phyloP scores from a whole-genome alignment of 2,888 invertebrate species.

The Hirtodrosophila cameraria region DNA sequence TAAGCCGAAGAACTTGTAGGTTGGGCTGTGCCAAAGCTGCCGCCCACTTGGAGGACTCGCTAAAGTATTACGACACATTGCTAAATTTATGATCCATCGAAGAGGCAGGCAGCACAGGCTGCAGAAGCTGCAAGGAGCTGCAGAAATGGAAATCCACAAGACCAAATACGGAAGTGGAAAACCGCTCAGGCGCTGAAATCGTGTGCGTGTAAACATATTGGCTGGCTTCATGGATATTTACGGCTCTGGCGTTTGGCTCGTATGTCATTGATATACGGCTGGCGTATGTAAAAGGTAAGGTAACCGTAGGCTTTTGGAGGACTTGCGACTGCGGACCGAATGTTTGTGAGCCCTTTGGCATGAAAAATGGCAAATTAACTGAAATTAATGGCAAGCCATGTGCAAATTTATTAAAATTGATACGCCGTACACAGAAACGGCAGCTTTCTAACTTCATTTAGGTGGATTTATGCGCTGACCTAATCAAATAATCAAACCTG shows the following conservation, averaged over 20 bases:
- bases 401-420: slow-evolving; percentile 77
- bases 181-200: slow-evolving; percentile 60
- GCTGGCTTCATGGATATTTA: slow-evolving; percentile 70
- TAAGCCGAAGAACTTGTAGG: slow-evolving; percentile 72
- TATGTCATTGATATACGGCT: slow-evolving; percentile 76
- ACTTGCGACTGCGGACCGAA: slow-evolving; percentile 22
- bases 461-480: slow-evolving; percentile 60
- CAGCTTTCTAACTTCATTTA: slow-evolving; percentile 72
- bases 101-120: no score
- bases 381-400: slow-evolving; percentile 73
- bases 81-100: slow-evolving; percentile 76
- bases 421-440: slow-evolving; percentile 52
- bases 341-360: slow-evolving; percentile 63
- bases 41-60: slow-evolving; percentile 21
- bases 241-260: slow-evolving; percentile 47
- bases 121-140: no score
- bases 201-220: slow-evolving; percentile 78
- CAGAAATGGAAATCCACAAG: slow-evolving; percentile 33
- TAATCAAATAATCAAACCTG: slow-evolving; percentile 58
- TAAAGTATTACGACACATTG: slow-evolving; percentile 66
- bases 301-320: slow-evolving; percentile 23
- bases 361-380: slow-evolving; percentile 78
- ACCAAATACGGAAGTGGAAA: slow-evolving; percentile 29
- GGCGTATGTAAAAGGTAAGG: slow-evolving; percentile 57
- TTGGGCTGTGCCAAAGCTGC: slow-evolving; percentile 13